Conservation (phyloP, 2,888 invertebrate species). For the Agrochola macilenta region DNA sequence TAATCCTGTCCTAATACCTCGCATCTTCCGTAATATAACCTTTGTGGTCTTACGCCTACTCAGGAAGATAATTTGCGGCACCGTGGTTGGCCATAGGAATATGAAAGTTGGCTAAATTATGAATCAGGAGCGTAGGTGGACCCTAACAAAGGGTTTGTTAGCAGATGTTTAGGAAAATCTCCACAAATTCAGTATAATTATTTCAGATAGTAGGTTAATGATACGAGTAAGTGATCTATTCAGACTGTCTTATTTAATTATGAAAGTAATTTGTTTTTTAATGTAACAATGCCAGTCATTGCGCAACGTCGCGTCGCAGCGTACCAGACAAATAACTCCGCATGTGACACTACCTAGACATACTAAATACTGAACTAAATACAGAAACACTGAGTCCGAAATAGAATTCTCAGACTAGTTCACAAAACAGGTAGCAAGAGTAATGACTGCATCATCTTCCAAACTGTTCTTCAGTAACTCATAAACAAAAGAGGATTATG, state of each 20-base stretch:
- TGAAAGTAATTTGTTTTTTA: conserved; percentile 13
- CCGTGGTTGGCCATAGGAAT: conserved; percentile 31
- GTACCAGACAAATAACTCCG: conserved; percentile 19
- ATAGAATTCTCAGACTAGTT: conserved; percentile 36
- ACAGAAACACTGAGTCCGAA: conserved; percentile 27
- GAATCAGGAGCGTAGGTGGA: conserved; percentile 47
- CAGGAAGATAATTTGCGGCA: conserved; percentile 46
- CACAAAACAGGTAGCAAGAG: conserved; percentile 16
- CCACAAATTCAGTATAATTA: conserved; percentile 4
- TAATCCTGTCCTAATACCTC: conserved; percentile 11
- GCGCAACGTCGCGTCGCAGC: conserved; percentile 7
- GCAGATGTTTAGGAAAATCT: conserved; percentile 13
- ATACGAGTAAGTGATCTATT: neutral
- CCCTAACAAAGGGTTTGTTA: conserved; percentile 45
- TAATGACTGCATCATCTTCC: conserved; percentile 20
- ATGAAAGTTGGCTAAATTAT: conserved; percentile 58
- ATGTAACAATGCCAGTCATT: conserved; percentile 16
- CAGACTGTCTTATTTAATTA: conserved; percentile 21
- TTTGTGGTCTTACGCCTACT: conserved; percentile 55
- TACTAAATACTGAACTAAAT: conserved; percentile 37
- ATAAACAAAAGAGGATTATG: conserved; percentile 67
- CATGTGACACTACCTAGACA: conserved; percentile 9
- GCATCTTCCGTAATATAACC: conserved; percentile 52
- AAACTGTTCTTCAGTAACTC: conserved; percentile 47
- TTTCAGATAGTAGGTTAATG: neutral